These are phyloP conservation scores for Scrobipalpa costella DNA, from an alignment of 2,888 invertebrate genomes.

Conservation along the genomic window DNA sequence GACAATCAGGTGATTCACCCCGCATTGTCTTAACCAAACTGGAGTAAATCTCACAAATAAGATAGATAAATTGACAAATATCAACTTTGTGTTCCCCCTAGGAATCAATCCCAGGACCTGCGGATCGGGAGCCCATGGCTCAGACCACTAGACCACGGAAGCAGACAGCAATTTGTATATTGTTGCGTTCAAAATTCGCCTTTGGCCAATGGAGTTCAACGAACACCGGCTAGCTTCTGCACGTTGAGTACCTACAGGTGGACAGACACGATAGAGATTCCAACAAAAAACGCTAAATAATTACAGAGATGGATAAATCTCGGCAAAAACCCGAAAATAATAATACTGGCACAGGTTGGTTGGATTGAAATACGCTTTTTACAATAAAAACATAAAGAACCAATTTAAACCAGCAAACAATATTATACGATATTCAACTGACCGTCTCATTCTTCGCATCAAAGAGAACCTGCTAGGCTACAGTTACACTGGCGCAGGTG, in stretches of 20 bases:
- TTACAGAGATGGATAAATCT: conserved; percentile 9
- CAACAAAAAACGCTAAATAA: conserved; percentile 14
- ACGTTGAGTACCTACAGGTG: conserved; percentile 7
- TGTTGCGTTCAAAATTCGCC: conserved; percentile 38
- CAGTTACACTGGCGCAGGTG: conserved; percentile 8
- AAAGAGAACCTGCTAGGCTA: not conserved
- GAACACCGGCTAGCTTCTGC: conserved; percentile 44
- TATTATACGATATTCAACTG: not conserved
- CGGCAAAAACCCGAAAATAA: conserved; percentile 4
- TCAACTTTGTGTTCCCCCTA: no score
- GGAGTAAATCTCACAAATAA: no score
- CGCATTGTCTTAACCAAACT: no score
- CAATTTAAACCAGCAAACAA: conserved; percentile 6
- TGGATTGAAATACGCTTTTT: conserved; percentile 1
- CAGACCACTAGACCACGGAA: not conserved
- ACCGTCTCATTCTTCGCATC: not conserved
- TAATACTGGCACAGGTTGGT: conserved; percentile 4
- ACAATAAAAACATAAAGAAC: conserved; percentile 6
- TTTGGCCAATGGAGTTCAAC: conserved; percentile 61
- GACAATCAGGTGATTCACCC: no score
- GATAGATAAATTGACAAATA: no score
- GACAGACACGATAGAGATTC: not conserved
- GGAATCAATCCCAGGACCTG: no score
- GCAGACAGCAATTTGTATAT: no score
- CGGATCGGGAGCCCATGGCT: no score